A percentile compares a stretch with the other conserved stretches of the same genome.
These are phyloP conservation scores for Sicus ferrugineus DNA, from an alignment of 2,888 invertebrate genomes.

Conservation along the genomic window DNA sequence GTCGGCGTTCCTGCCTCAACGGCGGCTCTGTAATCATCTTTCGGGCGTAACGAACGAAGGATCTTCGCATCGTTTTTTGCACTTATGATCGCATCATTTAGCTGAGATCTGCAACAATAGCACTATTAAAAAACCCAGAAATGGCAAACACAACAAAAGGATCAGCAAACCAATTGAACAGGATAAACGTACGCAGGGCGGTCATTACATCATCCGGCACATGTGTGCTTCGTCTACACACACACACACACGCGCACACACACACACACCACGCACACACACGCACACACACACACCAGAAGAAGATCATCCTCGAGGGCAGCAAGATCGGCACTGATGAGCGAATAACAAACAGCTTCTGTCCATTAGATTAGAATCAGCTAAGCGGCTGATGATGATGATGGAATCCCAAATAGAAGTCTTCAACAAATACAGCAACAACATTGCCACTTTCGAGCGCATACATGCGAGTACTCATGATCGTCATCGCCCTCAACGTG, in stretches of 20 bases:
- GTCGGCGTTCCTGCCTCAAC: background rate
- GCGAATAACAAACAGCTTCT: slow-evolving; percentile 5
- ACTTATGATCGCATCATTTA: slow-evolving; percentile 33
- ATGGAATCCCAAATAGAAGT: background rate
- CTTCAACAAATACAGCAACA: background rate
- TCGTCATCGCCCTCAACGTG: background rate
- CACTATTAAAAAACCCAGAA: slow-evolving; percentile 38
- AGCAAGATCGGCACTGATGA: slow-evolving; percentile 3
- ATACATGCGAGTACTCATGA: background rate
- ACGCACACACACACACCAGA: slow-evolving; percentile 38
- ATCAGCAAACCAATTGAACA: slow-evolving; percentile 36
- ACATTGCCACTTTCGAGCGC: background rate
- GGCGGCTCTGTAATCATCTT: slow-evolving; percentile 38
- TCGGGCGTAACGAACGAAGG: slow-evolving; percentile 17
- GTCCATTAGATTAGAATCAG: slow-evolving; percentile 45
- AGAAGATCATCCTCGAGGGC: slow-evolving; percentile 11
- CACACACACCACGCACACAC: slow-evolving; percentile 36
- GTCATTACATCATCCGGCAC: background rate
- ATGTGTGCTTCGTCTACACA: background rate
- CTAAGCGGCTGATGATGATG: slow-evolving; percentile 37
- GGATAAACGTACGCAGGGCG: slow-evolving; percentile 22
- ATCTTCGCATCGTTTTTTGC: slow-evolving; percentile 17
- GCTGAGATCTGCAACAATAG: slow-evolving; percentile 21
- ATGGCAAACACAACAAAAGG: slow-evolving; percentile 39
- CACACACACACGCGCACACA: too few relatives aligned